phyloP scores from a whole-genome alignment of 2,113 vertebrate species.

The Gallinago media region DNA sequence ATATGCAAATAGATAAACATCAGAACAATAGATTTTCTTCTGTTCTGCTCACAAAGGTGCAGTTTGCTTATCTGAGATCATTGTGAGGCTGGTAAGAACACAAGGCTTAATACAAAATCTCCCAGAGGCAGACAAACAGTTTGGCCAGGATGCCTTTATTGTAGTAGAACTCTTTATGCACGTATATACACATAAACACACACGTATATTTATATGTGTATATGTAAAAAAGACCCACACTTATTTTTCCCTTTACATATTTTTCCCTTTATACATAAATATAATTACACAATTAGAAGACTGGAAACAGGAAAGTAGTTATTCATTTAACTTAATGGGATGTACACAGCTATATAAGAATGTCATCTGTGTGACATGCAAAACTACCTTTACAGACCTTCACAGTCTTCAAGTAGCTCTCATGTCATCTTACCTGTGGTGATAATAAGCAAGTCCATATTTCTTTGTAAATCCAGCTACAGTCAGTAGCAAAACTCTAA shows the following conservation, averaged over 20 bases:
- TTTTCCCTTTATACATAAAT: neutral
- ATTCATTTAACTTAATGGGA: neutral
- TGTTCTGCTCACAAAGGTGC: conserved; percentile 22
- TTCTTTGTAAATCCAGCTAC: neutral
- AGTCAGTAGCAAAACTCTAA: neutral
- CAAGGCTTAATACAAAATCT: neutral
- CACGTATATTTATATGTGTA: no score
- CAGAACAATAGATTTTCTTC: conserved; percentile 44
- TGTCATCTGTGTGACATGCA: neutral
- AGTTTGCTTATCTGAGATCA: conserved; percentile 54
- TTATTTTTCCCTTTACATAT: neutral
- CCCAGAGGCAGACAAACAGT: neutral
- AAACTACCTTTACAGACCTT: neutral
- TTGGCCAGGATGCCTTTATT: neutral
- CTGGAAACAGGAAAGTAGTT: neutral
- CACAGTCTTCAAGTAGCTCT: neutral
- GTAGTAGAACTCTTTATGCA: neutral
- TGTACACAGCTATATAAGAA: neutral
- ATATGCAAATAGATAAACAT: conserved; percentile 58
- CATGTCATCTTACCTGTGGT: neutral
- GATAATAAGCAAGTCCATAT: neutral
- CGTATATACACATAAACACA: neutral
- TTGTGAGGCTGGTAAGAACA: neutral
- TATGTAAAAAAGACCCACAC: neutral
- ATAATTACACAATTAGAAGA: neutral